These are phyloP conservation scores for Camponotus pennsylvanicus DNA, from an alignment of 1,140 invertebrate species.

Conservation along the genomic window DNA sequence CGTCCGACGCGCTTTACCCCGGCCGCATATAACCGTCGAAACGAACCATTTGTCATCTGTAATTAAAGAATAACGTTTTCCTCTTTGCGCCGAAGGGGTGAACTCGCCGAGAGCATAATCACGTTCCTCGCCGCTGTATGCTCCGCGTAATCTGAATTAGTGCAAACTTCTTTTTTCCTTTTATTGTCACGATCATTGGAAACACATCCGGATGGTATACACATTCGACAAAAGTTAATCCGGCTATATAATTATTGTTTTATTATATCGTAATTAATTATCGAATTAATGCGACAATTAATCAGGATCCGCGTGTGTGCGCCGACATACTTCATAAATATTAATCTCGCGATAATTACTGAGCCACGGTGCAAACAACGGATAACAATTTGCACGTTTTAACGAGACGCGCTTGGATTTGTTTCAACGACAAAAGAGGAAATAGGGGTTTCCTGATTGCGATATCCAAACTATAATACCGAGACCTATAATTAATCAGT, in stretches of 20 bases:
- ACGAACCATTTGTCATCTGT: conserved; percentile 74
- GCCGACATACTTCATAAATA: conserved; percentile 61
- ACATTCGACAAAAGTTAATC: conserved; percentile 44
- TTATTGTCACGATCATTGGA: neutral
- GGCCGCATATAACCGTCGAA: conserved; percentile 61
- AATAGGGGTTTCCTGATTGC: conserved; percentile 38
- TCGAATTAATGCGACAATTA: conserved; percentile 62
- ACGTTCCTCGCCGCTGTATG: conserved; percentile 21
- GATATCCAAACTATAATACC: conserved; percentile 51
- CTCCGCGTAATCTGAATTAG: conserved; percentile 19
- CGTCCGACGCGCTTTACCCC: conserved; percentile 43
- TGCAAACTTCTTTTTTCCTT: neutral
- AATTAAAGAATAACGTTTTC: conserved; percentile 73
- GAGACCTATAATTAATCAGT: conserved; percentile 48
- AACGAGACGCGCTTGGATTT: conserved; percentile 54
- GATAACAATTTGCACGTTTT: conserved; percentile 63
- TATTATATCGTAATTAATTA: conserved; percentile 61
- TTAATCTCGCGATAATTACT: conserved; percentile 61
- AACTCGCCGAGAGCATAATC: conserved; percentile 51
- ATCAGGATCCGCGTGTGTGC: conserved; percentile 39
- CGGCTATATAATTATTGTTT: conserved; percentile 50
- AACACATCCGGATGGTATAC: neutral
- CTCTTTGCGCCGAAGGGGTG: conserved; percentile 58
- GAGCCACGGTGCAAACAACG: conserved; percentile 55
- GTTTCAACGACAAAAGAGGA: conserved; percentile 56